Evolutionary conservation across 2,113 vertebrate genomes (phyloP), one percentile per base, ranked within the genome.

Genomic region (Ptilorrhoa leucosticta): DNA sequence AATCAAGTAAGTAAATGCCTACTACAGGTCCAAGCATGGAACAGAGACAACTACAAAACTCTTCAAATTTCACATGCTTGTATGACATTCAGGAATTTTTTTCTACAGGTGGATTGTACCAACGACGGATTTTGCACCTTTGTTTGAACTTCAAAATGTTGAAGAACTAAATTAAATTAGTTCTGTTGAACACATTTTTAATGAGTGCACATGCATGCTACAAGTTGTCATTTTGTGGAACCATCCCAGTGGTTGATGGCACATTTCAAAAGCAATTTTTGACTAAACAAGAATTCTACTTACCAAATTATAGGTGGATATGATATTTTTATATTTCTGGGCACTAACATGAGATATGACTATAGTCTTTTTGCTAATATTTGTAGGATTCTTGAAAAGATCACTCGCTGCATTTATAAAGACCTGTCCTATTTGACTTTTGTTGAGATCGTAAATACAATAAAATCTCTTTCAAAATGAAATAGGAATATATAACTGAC

Each of bases 361-460:
- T 48, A 66, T 12, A 81, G 16, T 9, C 2, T 47, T 50, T 31
- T 63, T 61, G 42, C 26, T 87, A 78, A 35, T 66, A 91, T 61
- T 66, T 81, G 40, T 40, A 78, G 39, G 60, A 87, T 89, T 86
- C 30, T 65, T 83, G 87, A 63, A 93, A 89, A 93, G 70, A 93
- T 65, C 73, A 63, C 19, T 53, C 28, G 78, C 19, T 81, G 40
- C 63, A 56, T 89, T 80, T 77, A 51, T 68, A 81, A 91, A 84
- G 42, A 64, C 13, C 23, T 65, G 58, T 73, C 53, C 15, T 51
- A 51, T 87, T 22, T 83, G 44, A 88, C 61, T 86, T 94, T 47
- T 83, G 37, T 83, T 83, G n/a, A 76, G 45, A 85, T 24, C 58
- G 87, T 44, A 86, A 58, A 90, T 51, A 42, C 3, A 76, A 76